phyloP scores from a whole-genome alignment of 2,888 invertebrate species.

The Pollenia griseotomentosa region DNA sequence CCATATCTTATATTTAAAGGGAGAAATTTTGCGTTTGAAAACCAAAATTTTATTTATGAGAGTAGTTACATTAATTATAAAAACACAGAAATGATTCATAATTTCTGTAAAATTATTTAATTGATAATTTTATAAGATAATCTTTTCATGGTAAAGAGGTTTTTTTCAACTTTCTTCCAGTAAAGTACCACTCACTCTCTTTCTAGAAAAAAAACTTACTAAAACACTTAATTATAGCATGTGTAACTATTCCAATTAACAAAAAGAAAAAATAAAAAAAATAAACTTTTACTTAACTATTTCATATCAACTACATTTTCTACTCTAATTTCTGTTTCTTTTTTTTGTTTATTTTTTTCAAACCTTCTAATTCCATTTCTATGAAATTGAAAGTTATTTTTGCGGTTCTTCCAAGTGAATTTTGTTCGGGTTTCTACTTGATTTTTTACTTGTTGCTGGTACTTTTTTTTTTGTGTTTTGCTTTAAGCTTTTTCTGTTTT shows the following conservation, averaged over 20 bases:
- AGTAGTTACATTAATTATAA: no score
- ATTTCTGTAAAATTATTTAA: no score
- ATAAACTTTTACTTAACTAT: neutral
- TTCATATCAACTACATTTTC: neutral
- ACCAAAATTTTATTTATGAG: no score
- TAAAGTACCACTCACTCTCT: no score
- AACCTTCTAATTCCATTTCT: slow-evolving; percentile 12
- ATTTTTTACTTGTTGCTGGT: neutral
- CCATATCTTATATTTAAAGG: no score
- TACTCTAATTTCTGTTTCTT: neutral
- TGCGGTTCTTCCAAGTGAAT: neutral
- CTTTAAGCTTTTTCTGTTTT: neutral
- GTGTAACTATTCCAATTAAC: neutral
- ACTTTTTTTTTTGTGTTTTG: neutral
- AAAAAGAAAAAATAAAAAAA: no score
- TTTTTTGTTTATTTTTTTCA: neutral
- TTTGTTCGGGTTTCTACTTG: neutral
- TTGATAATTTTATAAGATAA: no score
- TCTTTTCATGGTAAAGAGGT: no score
- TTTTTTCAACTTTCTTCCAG: no score
- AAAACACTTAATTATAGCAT: neutral
- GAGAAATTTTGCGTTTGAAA: no score
- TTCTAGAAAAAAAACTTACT: no score
- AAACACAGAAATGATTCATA: no score
- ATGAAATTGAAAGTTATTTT: slow-evolving; percentile 59